Base-by-base conservation (phyloP, 2,113 vertebrate genomes). In the Gobiocypris rarus region DNA sequence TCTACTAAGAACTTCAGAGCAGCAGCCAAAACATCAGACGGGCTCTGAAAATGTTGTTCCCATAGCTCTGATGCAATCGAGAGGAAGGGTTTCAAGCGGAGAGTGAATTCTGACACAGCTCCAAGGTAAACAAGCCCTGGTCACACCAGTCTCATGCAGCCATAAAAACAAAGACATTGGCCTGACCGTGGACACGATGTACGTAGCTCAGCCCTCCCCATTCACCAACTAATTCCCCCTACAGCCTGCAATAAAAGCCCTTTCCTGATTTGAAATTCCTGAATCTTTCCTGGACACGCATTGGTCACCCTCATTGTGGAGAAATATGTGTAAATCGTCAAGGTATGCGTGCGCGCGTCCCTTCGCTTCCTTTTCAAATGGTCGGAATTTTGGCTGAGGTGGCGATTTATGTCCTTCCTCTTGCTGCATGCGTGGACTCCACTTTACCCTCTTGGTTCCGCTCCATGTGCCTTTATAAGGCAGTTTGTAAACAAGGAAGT, bases 191-290 rank as follows among this genome's bases (percentile, higher is more conserved):
- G 87, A 70, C 88, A 70, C 89, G 81, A 24, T 90, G 89, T 91
- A 84, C 81, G 86, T 80, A 91, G 93, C 91, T 93, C 91, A 93
- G 90, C 89, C 88, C 85, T 85, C 85, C 75, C 90, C 90, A 93
- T 94, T 93, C 90, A 94, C 58, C 65, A 78, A 75, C 89, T 94
- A 94, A 95, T 93, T 91, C 94, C 93, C 89, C 82, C 89, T 69
- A 80, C 85, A 45, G 56, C 7, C 59, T 59, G 67, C 87, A 89
- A 93, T 94, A 93, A 89, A 94, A 92, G 90, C 90, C 76, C 41
- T 85, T 90, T 90, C 93, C 94, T 94, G 92, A 95, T 88, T 50
- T 31, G 63, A 69, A 77, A 78, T 84, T 76, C 75, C 74, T n/a
- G 87, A 81, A 88, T 48, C 86, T 88, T 92, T 92, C 91, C 91